These are phyloP conservation scores for Apogon hyalosoma DNA, from an alignment of 2,797 vertebrate genomes.

Conservation along the genomic window DNA sequence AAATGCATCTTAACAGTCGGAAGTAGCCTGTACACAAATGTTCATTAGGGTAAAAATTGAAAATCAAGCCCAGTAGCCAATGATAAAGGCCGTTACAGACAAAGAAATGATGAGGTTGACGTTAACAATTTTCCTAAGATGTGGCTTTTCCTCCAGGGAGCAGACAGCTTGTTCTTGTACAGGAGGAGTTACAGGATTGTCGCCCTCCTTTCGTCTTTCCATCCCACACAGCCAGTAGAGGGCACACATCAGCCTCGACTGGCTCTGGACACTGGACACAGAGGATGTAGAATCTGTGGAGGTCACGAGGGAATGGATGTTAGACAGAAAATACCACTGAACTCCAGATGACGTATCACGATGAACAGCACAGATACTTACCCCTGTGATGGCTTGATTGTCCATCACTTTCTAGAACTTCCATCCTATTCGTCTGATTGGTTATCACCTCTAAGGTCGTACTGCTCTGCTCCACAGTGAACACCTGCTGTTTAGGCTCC, in stretches of 20 bases:
- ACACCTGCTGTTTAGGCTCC: slow-evolving; percentile 59
- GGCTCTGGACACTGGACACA: slow-evolving; percentile 25
- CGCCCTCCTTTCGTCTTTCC: slow-evolving; percentile 73
- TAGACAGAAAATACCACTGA: not conserved
- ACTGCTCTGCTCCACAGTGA: slow-evolving; percentile 48
- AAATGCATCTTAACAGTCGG: not conserved
- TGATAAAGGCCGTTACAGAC: slow-evolving; percentile 86
- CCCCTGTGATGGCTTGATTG: slow-evolving; percentile 42
- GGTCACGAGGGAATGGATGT: not conserved
- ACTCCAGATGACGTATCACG: not conserved
- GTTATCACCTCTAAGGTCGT: slow-evolving; percentile 1
- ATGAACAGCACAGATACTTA: slow-evolving; percentile 31
- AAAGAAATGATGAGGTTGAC: slow-evolving; percentile 89
- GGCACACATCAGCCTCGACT: slow-evolving; percentile 77
- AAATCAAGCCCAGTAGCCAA: slow-evolving; percentile 90
- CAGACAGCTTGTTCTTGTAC: slow-evolving; percentile 23
- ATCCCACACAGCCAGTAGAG: slow-evolving; percentile 94
- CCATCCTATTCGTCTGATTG: not conserved
- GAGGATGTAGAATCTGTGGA: slow-evolving; percentile 62
- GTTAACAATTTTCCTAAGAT: slow-evolving; percentile 84
- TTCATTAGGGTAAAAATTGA: slow-evolving; percentile 5
- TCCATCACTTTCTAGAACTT: slow-evolving; percentile 13
- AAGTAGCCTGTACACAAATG: not conserved
- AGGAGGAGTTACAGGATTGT: not conserved
- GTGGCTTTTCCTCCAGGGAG: slow-evolving; percentile 84